Conservation (phyloP, 2,113 vertebrate species). For the Festucalex cinctus region DNA sequence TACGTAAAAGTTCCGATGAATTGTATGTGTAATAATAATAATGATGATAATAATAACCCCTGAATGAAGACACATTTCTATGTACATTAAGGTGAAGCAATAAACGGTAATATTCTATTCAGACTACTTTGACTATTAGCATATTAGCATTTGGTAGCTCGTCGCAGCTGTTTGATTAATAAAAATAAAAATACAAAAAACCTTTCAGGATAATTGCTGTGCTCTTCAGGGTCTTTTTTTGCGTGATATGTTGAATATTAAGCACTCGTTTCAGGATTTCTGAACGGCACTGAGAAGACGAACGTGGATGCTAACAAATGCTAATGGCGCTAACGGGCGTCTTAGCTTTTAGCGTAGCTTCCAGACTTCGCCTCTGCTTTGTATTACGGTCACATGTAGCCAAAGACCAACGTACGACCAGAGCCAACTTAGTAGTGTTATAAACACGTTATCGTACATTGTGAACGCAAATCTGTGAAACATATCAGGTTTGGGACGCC, state of each 20-base stretch:
- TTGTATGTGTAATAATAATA: constrained; percentile 36
- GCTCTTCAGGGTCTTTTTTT: constrained; percentile 43
- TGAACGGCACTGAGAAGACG: constrained; percentile 7
- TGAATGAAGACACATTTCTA: constrained; percentile 44
- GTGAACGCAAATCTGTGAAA: constrained; percentile 32
- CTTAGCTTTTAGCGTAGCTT: constrained; percentile 51
- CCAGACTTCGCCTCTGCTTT: background rate
- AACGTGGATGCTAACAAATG: background rate
- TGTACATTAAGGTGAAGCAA: constrained; percentile 67
- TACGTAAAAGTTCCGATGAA: constrained; percentile 25
- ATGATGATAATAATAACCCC: constrained; percentile 28
- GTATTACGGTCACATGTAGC: constrained; percentile 60
- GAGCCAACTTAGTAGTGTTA: constrained; percentile 19
- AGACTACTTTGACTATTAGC: constrained; percentile 42
- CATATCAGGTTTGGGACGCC: constrained; percentile 34
- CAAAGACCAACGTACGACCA: constrained; percentile 61
- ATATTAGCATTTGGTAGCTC: constrained; percentile 20
- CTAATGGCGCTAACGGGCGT: constrained; percentile 29
- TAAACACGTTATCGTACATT: background rate
- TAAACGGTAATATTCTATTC: constrained; percentile 54
- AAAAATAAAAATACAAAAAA: background rate
- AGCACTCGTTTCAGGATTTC: constrained; percentile 28
- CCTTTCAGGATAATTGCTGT: constrained; percentile 37
- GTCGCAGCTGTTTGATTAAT: background rate
- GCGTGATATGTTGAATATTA: constrained; percentile 29